Conservation (phyloP, 2,888 invertebrate genomes). For the Drosophila neutralis region DNA sequence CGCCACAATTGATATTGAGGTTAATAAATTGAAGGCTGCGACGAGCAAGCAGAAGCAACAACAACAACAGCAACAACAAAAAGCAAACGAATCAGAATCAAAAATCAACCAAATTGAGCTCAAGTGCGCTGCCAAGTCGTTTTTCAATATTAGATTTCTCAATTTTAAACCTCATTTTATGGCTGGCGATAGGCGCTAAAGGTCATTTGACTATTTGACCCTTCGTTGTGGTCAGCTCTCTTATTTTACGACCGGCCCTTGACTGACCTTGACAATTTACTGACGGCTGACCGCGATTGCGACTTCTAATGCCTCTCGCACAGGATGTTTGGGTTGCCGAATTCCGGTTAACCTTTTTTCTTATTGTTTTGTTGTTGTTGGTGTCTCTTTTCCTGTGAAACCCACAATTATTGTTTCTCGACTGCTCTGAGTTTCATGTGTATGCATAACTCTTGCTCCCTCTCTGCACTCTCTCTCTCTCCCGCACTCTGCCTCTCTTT, state of each 20-base stretch:
- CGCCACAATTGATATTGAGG: slow-evolving; percentile 77
- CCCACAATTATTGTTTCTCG: slow-evolving; percentile 19
- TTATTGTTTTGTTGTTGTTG: slow-evolving; percentile 17
- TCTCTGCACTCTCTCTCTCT: background rate
- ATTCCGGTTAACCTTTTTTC: slow-evolving; percentile 54
- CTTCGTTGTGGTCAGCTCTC: slow-evolving; percentile 9
- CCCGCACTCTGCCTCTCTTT: background rate
- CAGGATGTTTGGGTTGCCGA: slow-evolving; percentile 52
- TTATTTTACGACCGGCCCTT: slow-evolving; percentile 42
- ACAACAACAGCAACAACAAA: background rate
- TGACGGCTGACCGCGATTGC: slow-evolving; percentile 26
- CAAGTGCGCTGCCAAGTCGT: slow-evolving; percentile 66
- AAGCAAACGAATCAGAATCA: slow-evolving; percentile 7
- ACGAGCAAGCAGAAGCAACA: slow-evolving; percentile 34
- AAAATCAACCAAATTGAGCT: slow-evolving; percentile 66
- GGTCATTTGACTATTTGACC: slow-evolving; percentile 74
- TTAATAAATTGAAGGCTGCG: slow-evolving; percentile 77
- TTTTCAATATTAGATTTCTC: slow-evolving; percentile 42
- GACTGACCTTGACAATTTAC: slow-evolving; percentile 50
- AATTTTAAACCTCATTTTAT: slow-evolving; percentile 53
- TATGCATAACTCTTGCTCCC: slow-evolving; percentile 26
- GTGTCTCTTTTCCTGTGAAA: slow-evolving; percentile 34
- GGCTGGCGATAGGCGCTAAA: slow-evolving; percentile 27
- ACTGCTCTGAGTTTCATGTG: slow-evolving; percentile 36
- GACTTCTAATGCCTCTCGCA: slow-evolving; percentile 24